phyloP scores from a whole-genome alignment of 2,113 vertebrate species.

The Oxyura jamaicensis region DNA sequence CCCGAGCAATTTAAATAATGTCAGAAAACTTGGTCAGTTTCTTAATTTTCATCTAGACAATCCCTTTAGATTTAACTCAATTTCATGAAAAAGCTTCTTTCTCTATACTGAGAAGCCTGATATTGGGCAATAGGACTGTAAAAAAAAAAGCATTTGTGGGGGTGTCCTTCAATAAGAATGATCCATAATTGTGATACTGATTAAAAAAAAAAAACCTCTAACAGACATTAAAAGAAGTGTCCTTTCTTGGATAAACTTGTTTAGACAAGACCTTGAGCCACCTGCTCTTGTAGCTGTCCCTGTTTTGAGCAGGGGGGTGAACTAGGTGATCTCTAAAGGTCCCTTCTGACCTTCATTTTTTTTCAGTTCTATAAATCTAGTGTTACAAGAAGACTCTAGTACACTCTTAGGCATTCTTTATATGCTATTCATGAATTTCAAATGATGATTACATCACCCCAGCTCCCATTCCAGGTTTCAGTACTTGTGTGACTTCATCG shows the following conservation, averaged over 20 bases:
- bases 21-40: background rate
- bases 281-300: background rate
- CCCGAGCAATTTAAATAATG: background rate
- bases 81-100: background rate
- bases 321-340: background rate
- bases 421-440: background rate
- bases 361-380: background rate
- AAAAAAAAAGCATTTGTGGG: background rate
- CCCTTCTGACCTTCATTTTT: background rate
- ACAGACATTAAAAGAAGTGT: background rate
- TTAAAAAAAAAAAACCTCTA: background rate
- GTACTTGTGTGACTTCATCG: background rate
- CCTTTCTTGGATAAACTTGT: background rate
- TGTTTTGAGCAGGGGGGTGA: background rate
- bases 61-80: background rate
- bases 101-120: background rate
- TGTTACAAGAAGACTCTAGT: background rate
- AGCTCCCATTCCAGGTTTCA: background rate
- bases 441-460: background rate
- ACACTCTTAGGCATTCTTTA: background rate
- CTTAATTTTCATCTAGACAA: background rate
- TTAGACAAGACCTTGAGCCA: background rate
- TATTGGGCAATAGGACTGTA: background rate
- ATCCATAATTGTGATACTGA: background rate
- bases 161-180: background rate